Conservation (phyloP, 2,888 invertebrate species). For the Catocala sponsa region DNA sequence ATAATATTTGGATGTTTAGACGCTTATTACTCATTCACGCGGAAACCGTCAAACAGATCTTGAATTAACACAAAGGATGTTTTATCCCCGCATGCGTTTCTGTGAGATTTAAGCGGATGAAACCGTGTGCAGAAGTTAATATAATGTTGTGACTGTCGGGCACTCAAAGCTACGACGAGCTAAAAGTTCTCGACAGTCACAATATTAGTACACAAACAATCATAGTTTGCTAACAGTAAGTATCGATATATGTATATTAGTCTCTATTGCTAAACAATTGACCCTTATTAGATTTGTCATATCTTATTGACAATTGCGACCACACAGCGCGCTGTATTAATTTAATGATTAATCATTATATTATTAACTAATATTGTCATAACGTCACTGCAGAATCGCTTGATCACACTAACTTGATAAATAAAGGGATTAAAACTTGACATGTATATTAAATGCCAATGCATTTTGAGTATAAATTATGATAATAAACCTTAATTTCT, state of each 20-base stretch:
- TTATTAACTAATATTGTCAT: not conserved
- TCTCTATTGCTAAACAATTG: not conserved
- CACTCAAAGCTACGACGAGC: too few species aligned
- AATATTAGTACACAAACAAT: too few species aligned
- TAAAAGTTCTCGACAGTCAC: too few species aligned
- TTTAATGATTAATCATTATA: not conserved
- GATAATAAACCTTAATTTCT: constrained; percentile 40
- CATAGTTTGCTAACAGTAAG: too few species aligned
- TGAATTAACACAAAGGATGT: too few species aligned
- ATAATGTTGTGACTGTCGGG: too few species aligned
- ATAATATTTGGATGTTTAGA: too few species aligned
- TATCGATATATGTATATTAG: not conserved
- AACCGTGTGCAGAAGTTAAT: too few species aligned
- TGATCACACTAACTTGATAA: not conserved
- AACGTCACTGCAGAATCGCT: not conserved
- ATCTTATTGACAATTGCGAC: not conserved
- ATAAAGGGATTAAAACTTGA: not conserved
- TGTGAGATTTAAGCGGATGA: too few species aligned
- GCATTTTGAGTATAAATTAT: not conserved
- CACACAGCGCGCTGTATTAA: not conserved
- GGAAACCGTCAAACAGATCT: too few species aligned
- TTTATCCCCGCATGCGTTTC: too few species aligned
- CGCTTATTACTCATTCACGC: too few species aligned
- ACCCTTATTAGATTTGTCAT: not conserved
- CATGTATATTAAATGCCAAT: not conserved